These are phyloP conservation scores for Typhlomys cinereus DNA, from an alignment of 2,113 vertebrate genomes.

Conservation along the genomic window DNA sequence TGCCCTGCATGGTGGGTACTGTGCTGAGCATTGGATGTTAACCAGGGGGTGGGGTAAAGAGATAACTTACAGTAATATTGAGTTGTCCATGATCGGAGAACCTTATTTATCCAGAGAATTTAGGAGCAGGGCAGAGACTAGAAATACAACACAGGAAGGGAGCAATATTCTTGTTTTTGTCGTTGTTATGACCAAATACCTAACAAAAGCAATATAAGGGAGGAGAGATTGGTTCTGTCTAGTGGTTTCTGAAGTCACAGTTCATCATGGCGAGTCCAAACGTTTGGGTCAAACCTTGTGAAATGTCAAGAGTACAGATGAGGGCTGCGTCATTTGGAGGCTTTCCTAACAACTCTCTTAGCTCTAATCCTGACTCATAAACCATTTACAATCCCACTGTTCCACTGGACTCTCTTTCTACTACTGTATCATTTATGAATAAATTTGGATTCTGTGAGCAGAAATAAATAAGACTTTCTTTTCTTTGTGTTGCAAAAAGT, in stretches of 20 bases:
- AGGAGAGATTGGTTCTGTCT: not conserved
- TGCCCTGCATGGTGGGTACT: not conserved
- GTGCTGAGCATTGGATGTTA: not conserved
- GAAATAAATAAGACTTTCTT: constrained; percentile 12
- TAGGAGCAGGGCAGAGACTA: not conserved
- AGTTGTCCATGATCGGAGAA: not conserved
- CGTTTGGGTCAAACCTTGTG: not conserved
- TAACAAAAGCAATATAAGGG: not conserved
- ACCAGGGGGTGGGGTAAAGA: not conserved
- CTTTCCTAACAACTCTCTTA: not conserved
- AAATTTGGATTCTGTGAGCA: not conserved
- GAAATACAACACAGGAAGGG: too few species aligned
- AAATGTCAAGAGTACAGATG: not conserved
- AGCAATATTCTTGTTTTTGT: not conserved
- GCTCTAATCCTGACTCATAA: not conserved
- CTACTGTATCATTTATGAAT: not conserved
- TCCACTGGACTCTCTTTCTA: not conserved
- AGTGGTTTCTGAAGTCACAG: not conserved
- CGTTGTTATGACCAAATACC: not conserved
- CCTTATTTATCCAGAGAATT: not conserved
- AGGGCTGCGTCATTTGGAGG: not conserved
- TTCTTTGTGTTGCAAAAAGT: not conserved
- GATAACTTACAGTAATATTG: not conserved
- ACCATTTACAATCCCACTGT: not conserved
- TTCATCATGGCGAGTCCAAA: not conserved